Evolutionary conservation across 1,140 invertebrate species (phyloP).

Genomic region (Argopecten irradians): DNA sequence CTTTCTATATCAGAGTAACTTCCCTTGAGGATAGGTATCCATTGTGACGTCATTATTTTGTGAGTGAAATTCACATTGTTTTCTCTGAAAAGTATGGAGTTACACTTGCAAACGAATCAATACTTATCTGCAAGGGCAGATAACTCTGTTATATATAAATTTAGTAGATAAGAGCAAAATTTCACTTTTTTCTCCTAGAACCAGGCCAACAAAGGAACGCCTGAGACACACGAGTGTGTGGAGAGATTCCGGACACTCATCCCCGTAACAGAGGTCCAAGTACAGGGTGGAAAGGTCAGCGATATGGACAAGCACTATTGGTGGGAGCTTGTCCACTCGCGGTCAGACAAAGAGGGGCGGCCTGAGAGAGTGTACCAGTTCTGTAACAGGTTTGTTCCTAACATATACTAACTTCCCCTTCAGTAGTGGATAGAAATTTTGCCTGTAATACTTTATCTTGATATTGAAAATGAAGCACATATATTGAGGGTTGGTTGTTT

Average conservation of each 20-base stretch:
- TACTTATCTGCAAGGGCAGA: no score
- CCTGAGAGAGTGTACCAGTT: slow-evolving; percentile 98
- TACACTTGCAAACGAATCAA: no score
- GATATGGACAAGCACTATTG: slow-evolving; percentile 96
- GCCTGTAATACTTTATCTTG: background rate
- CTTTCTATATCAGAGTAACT: no score
- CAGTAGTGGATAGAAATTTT: background rate
- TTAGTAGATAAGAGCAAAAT: no score
- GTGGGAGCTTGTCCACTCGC: slow-evolving; percentile 96
- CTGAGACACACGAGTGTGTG: slow-evolving; percentile 52
- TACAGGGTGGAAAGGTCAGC: slow-evolving; percentile 87
- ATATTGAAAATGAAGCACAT: background rate
- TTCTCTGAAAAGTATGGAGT: no score
- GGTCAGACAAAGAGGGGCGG: slow-evolving; percentile 93
- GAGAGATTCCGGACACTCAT: slow-evolving; percentile 82
- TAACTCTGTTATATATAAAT: no score
- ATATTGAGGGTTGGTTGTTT: background rate
- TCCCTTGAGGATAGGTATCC: no score
- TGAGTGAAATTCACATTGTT: no score
- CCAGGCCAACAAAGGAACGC: slow-evolving; percentile 24
- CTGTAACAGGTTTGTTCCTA: slow-evolving; percentile 88
- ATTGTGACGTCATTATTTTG: no score
- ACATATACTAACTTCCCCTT: background rate
- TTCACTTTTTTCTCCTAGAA: slow-evolving; percentile 14
- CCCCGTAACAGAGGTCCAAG: slow-evolving; percentile 97